These are phyloP conservation scores for Neoarius graeffei DNA, from an alignment of 2,113 vertebrate genomes.

Conservation along the genomic window DNA sequence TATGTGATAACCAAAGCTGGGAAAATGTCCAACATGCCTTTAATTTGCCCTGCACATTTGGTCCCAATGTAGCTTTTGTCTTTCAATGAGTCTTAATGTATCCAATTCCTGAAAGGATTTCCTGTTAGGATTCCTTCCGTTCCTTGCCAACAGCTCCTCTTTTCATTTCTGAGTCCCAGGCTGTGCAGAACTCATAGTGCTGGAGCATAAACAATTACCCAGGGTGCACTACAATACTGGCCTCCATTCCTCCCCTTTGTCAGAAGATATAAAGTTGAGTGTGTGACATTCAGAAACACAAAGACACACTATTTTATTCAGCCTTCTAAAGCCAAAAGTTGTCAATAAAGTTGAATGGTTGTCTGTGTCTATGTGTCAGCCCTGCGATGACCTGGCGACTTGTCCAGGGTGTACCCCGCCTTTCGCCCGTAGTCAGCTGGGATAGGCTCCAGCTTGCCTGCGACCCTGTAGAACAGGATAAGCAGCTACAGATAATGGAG, in stretches of 20 bases:
- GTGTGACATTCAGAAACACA: constrained; percentile 35
- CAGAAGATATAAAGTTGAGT: not conserved
- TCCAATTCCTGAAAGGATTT: constrained; percentile 33
- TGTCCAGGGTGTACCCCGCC: too few relatives aligned
- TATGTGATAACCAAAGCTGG: not conserved
- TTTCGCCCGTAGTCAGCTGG: too few relatives aligned
- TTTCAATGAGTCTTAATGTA: constrained; percentile 35
- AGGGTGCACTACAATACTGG: not conserved
- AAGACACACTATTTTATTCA: too few relatives aligned
- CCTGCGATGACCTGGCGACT: too few relatives aligned
- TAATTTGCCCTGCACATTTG: constrained; percentile 17
- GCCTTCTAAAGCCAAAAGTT: too few relatives aligned
- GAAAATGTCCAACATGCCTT: not conserved
- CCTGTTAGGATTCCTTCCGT: constrained; percentile 33
- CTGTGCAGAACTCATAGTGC: constrained; percentile 15
- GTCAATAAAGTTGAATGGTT: too few relatives aligned
- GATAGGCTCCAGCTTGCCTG: too few relatives aligned
- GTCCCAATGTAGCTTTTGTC: not conserved
- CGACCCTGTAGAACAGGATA: too few relatives aligned
- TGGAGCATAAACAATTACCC: constrained; percentile 26
- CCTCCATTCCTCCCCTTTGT: constrained; percentile 5
- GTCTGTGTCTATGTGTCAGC: too few relatives aligned
- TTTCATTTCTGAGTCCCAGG: constrained; percentile 14
- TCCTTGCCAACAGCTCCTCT: constrained; percentile 18
- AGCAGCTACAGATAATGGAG: too few relatives aligned